Conservation (phyloP, 2,113 vertebrate genomes). For the Geococcyx californianus region DNA sequence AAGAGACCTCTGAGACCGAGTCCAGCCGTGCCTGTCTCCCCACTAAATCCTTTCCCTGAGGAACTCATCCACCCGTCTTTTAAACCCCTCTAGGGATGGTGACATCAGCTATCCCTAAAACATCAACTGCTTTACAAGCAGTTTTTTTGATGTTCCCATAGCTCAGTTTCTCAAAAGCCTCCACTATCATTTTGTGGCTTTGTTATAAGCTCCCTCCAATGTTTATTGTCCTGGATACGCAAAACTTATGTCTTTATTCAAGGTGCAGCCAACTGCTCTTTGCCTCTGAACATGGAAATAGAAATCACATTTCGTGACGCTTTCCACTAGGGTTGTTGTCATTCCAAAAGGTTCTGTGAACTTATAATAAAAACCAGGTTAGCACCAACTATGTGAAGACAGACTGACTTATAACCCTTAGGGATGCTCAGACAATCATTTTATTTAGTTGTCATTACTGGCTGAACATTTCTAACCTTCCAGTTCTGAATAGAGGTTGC, state of each 20-base stretch:
- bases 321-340: neutral
- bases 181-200: neutral
- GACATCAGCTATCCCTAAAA: neutral
- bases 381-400: neutral
- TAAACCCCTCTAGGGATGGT: too few species aligned
- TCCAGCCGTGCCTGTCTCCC: too few species aligned
- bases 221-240: neutral
- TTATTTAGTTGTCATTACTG: slow-evolving; percentile 42
- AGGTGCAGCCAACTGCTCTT: neutral
- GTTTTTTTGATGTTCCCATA: neutral
- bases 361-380: neutral
- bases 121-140: neutral
- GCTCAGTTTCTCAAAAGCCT: neutral
- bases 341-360: neutral
- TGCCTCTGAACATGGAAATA: neutral
- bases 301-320: neutral
- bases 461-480: slow-evolving; percentile 39
- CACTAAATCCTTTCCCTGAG: too few species aligned
- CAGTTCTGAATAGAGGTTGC: slow-evolving; percentile 32
- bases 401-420: neutral
- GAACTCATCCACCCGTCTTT: too few species aligned
- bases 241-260: neutral
- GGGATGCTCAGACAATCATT: neutral
- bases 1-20: too few species aligned
- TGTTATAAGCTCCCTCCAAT: neutral